phyloP scores from a whole-genome alignment of 2,797 vertebrate genomes.

The Monodelphis domestica region DNA sequence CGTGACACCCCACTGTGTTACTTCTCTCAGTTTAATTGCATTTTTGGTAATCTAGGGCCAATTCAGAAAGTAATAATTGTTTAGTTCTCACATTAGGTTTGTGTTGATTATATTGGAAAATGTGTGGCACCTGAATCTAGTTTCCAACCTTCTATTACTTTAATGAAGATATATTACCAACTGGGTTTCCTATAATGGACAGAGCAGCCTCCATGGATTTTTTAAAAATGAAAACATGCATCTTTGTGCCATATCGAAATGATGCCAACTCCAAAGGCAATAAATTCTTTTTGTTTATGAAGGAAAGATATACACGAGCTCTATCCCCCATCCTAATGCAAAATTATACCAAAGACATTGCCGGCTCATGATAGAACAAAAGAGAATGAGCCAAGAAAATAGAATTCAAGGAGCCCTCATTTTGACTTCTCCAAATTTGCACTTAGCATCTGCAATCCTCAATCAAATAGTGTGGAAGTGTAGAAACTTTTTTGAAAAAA shows the following conservation, averaged over 20 bases:
- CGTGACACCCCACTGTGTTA: slow-evolving; percentile 26
- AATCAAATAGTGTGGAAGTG: background rate
- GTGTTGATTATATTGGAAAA: slow-evolving; percentile 73
- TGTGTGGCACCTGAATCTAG: slow-evolving; percentile 63
- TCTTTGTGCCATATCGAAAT: slow-evolving; percentile 38
- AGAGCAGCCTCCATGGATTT: slow-evolving; percentile 28
- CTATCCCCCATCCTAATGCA: slow-evolving; percentile 31
- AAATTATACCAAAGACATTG: slow-evolving; percentile 32
- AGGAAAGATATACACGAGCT: background rate
- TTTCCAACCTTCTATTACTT: slow-evolving; percentile 57
- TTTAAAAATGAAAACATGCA: slow-evolving; percentile 46
- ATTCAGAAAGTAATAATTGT: slow-evolving; percentile 58
- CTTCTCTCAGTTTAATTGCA: slow-evolving; percentile 52
- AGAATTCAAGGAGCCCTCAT: background rate
- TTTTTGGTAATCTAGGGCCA: slow-evolving; percentile 56
- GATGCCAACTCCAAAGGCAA: slow-evolving; percentile 40
- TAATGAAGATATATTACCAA: slow-evolving; percentile 72
- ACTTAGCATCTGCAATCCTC: background rate
- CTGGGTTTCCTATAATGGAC: slow-evolving; percentile 61
- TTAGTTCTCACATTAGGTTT: slow-evolving; percentile 58
- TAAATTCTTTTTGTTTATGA: slow-evolving; percentile 11
- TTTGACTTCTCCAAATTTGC: too few species aligned
- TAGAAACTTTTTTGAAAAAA: background rate
- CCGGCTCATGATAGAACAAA: slow-evolving; percentile 13
- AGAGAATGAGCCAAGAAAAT: background rate